Base-by-base conservation (phyloP, 2,888 invertebrate genomes). In the Caenorhabditis panamensis region DNA sequence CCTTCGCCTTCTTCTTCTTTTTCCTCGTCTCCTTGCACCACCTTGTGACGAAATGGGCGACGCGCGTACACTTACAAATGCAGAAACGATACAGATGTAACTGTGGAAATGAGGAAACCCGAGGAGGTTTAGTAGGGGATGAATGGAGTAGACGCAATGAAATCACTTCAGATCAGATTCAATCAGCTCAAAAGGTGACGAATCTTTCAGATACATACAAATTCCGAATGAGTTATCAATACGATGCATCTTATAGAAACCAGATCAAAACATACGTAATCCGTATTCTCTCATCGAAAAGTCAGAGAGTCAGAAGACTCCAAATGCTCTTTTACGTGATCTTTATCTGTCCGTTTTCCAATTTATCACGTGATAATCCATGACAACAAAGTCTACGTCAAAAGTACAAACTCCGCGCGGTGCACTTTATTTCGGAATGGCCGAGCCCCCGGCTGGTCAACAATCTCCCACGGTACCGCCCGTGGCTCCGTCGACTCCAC, bases 51-150 rank as follows among this genome's bases (percentile, higher is more conserved):
- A 20, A 28, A 44, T 0, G 61, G 8, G 20, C 44, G 47, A 47
- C 16, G 28, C 44, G 56, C 56, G 56, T 66, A 66, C 54, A 56
- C 54, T 11, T 24, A 54, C 11, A 26, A 62, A 72, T 61, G 61
- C 71, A 72, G 63, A 72, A 72, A 72, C 71, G 63, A 72, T 72
- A 72, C 63, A 72, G 5, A 11, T 72, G 71, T 72, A 63, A 63
- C 71, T 47, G 31, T n/a, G 63, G 61, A 54, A n/a, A 56, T 9
- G 18, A 36, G 36, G 36, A 36, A 36, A 36, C 5, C n/a, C n/a
- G n/a, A n/a, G n/a, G n/a, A n/a, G n/a, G n/a, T n/a, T n/a, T n/a
- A n/a, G n/a, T n/a, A n/a, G n/a, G n/a, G n/a, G n/a, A n/a, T n/a
- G n/a, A n/a, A n/a, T n/a, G n/a, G n/a, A n/a, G n/a, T n/a, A n/a